A percentile compares a stretch with the other conserved stretches of the same genome.
These are phyloP conservation scores for Drusus annulatus DNA, from an alignment of 1,140 invertebrate species.

Conservation along the genomic window DNA sequence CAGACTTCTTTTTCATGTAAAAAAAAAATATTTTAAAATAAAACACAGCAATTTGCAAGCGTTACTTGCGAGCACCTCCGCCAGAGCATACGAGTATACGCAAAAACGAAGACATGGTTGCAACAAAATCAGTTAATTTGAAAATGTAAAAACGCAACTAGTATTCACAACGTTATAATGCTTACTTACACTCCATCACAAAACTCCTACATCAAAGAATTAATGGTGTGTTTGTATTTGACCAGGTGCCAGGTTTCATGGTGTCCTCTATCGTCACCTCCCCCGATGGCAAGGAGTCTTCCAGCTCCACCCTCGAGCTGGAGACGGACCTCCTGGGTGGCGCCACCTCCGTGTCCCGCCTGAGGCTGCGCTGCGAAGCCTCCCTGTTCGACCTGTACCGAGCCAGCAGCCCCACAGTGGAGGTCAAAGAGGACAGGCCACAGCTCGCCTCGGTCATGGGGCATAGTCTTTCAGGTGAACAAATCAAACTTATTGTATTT, in stretches of 20 bases:
- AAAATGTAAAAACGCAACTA: too few species aligned
- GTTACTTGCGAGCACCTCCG: too few species aligned
- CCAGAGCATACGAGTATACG: too few species aligned
- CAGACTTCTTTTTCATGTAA: too few species aligned
- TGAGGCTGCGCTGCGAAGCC: constrained; percentile 69
- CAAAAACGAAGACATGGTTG: too few species aligned
- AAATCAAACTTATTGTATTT: neutral
- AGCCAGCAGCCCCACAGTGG: constrained; percentile 66
- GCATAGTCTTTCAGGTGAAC: constrained; percentile 68
- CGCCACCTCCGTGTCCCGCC: constrained; percentile 65
- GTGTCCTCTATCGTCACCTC: constrained; percentile 69
- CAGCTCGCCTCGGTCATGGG: constrained; percentile 69
- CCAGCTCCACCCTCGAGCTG: constrained; percentile 67
- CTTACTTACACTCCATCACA: too few species aligned
- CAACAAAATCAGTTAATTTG: too few species aligned
- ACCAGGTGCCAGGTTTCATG: constrained; percentile 68
- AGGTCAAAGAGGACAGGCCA: constrained; percentile 67
- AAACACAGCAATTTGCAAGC: too few species aligned
- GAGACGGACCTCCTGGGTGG: constrained; percentile 64
- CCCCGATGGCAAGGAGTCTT: constrained; percentile 68
- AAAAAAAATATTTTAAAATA: too few species aligned
- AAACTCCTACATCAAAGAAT: too few species aligned
- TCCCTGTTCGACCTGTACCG: constrained; percentile 70
- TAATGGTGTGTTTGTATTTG: neutral
- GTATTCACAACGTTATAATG: too few species aligned